These are phyloP conservation scores for Metalampra italica DNA, from an alignment of 2,888 invertebrate genomes.

Conservation along the genomic window DNA sequence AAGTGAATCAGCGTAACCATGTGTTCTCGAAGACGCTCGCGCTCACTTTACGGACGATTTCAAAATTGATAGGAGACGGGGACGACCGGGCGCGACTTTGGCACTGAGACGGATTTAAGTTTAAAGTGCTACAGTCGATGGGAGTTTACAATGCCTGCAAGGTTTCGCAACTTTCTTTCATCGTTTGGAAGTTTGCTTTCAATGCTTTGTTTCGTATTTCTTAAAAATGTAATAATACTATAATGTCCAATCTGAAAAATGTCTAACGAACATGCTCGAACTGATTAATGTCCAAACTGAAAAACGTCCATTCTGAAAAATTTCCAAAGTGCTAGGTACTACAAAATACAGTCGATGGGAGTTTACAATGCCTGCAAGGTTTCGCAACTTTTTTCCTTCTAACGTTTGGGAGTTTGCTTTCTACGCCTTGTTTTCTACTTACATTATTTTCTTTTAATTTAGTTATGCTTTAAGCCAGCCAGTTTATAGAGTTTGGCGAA, in stretches of 20 bases:
- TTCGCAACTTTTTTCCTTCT: background rate
- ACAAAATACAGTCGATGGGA: background rate
- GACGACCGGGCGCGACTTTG: slow-evolving; percentile 19
- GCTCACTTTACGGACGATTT: slow-evolving; percentile 29
- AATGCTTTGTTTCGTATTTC: too few relatives aligned
- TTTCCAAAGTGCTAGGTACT: too few relatives aligned
- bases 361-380: background rate
- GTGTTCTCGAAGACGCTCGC: slow-evolving; percentile 19
- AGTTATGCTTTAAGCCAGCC: too few relatives aligned
- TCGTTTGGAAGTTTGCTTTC: background rate
- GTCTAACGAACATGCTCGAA: too few relatives aligned
- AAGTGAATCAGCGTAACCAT: slow-evolving; percentile 8
- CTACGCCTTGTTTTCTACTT: too few relatives aligned
- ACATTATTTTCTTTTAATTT: too few relatives aligned
- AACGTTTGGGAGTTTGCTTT: background rate
- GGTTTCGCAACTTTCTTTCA: background rate
- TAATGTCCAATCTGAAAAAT: too few relatives aligned
- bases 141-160: background rate
- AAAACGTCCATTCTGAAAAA: too few relatives aligned
- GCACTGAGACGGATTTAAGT: slow-evolving; percentile 18
- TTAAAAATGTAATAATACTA: too few relatives aligned
- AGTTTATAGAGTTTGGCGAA: too few relatives aligned
- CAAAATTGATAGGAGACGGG: slow-evolving; percentile 27
- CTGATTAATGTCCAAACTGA: too few relatives aligned
- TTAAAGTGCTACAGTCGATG: background rate